Conservation (phyloP, 1,140 invertebrate genomes). For the Amyelois transitella region DNA sequence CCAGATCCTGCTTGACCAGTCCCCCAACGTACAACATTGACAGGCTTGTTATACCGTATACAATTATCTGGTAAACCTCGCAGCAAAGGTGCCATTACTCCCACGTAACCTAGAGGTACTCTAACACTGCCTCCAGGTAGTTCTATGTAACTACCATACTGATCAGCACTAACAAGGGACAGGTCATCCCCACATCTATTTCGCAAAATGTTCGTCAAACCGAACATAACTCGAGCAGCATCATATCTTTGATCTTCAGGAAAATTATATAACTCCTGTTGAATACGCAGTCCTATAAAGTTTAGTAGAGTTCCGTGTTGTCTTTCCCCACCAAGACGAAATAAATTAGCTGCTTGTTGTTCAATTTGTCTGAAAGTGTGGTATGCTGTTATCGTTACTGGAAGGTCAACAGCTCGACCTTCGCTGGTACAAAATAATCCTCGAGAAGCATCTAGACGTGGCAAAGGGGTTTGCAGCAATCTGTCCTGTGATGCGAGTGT, state of each 20-base stretch:
- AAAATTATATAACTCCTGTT: constrained; percentile 80
- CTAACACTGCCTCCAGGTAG: constrained; percentile 80
- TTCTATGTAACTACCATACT: constrained; percentile 78
- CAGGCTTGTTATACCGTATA: constrained; percentile 78
- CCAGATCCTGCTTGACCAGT: constrained; percentile 65
- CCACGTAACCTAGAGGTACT: constrained; percentile 79
- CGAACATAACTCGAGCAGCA: constrained; percentile 79
- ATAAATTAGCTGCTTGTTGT: constrained; percentile 77
- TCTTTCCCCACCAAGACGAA: constrained; percentile 75
- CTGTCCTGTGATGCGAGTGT: constrained; percentile 80
- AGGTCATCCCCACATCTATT: constrained; percentile 78
- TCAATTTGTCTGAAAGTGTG: constrained; percentile 79
- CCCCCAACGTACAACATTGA: constrained; percentile 78
- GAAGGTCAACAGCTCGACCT: constrained; percentile 77
- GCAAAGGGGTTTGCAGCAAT: constrained; percentile 73
- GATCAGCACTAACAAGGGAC: constrained; percentile 78
- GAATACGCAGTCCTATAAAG: constrained; percentile 78
- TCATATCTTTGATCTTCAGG: constrained; percentile 81
- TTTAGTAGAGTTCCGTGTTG: constrained; percentile 77
- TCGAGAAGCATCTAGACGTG: constrained; percentile 65
- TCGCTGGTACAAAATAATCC: constrained; percentile 80
- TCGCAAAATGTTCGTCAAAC: constrained; percentile 76
- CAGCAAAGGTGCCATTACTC: constrained; percentile 78
- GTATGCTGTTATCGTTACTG: constrained; percentile 77
- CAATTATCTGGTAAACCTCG: constrained; percentile 75